Evolutionary conservation across 2,113 vertebrate genomes (phyloP), one percentile per base, ranked within the genome.

Genomic region (Cynopterus brachyotis): DNA sequence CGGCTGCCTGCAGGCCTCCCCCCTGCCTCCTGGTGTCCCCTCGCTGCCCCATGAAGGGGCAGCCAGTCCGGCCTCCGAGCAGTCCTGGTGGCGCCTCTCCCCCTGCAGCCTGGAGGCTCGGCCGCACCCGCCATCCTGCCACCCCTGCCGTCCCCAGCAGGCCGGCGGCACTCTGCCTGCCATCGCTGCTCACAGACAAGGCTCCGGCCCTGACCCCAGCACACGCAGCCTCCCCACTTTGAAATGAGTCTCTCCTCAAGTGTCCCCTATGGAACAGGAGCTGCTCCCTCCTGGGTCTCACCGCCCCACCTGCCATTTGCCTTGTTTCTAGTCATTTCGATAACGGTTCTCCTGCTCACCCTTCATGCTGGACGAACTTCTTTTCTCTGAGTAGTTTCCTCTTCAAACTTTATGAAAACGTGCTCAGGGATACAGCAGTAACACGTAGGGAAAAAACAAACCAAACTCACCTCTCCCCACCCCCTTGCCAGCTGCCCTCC

Each of bases 91-190:
- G 45, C 45, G 2, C 1, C 45, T 20, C 40, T 42, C 66, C 92
- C 66, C 55, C 82, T 37, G 13, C 22, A 1, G 50, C 9, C 16
- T 20, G 8, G 19, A 30, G 22, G 55, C 35, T 16, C 10, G 7
- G 37, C 22, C 9, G 1, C 11, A 0, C 17, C 78, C 35, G 53
- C 20, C 2, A 0, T 10, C 37, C 32, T 2, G 0, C 83, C 12
- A 5, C 30, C 47, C 47, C 3, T 11, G 40, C 28, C 35, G 20
- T 26, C 35, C 45, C 79, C 60, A 22, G 32, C 4, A 17, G 12
- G 13, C 26, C 3, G 32, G 1, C 1, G 12, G 24, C 17, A 0
- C 26, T 67, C 4, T 1, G 3, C 30, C 3, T 9, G 50, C 11
- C 35, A 10, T 59, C 62, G 26, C 6, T 15, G 0, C 12, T 47